Evolutionary conservation across 1,140 invertebrate genomes (phyloP), one percentile per base, ranked within the genome.

Genomic region (Popillia japonica): DNA sequence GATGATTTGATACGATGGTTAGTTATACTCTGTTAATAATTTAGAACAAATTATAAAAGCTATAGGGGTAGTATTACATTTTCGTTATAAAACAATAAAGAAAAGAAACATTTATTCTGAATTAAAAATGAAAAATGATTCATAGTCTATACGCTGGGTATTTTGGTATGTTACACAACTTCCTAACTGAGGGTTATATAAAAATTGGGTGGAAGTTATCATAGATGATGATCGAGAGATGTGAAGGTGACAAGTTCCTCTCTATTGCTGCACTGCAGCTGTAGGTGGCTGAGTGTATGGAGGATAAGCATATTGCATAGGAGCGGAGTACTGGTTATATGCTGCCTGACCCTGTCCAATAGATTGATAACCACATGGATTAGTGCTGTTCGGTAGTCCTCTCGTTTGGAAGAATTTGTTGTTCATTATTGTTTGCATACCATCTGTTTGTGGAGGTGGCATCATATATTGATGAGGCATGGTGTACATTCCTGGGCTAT

Each of bases 341-440:
- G 89, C 87, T 41, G 87, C 84, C 78, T 89, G 90, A 72, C 88
- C 88, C 64, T 90, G 89, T 41, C 88, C 87, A 87, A 90, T 88
- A 7, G 89, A 90, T 77, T 91, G 90, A 77, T 90, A 91, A 17
- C 90, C 90, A 80, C 90, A 91, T 0, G 89, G 88, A 68, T 89
- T 90, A 10, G 88, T 86, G 0, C 87, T 86, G 75, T 86, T 86
- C 0, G 89, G 88, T 6, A 90, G 87, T 75, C 89, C 87, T 75
- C 89, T 86, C 77, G 87, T 89, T 82, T 91, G 90, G 88, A 91
- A 92, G 86, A 91, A 92, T 80, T 91, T 92, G 85, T 89, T 90
- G 83, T 89, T 91, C 68, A 91, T 88, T 41, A 91, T 85, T 17
- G 87, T 89, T 75, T 91, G 90, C 48, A 91, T 89, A n/a, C 87